Conservation (phyloP, 2,797 vertebrate genomes). For the Emys orbicularis region DNA sequence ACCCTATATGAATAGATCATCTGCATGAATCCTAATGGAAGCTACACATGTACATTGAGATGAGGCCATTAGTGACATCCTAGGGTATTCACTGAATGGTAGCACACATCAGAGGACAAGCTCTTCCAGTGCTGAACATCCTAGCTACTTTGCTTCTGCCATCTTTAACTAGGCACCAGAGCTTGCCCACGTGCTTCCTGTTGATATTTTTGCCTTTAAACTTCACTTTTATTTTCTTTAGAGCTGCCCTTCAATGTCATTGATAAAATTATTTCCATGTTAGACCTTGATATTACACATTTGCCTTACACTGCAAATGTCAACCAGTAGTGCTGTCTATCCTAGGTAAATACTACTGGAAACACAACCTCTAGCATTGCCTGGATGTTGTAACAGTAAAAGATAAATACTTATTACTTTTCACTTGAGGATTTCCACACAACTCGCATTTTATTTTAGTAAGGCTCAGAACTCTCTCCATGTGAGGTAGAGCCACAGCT, state of each 20-base stretch:
- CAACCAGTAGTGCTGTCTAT: background rate
- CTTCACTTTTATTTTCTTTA: background rate
- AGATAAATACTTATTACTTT: background rate
- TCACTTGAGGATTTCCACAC: background rate
- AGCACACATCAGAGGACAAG: background rate
- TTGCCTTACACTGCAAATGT: background rate
- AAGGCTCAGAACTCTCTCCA: background rate
- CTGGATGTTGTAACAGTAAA: accelerated
- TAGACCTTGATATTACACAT: background rate
- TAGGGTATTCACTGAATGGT: background rate
- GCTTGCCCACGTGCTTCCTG: background rate
- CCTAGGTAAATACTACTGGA: background rate
- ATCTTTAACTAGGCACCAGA: background rate
- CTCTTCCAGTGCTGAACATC: background rate
- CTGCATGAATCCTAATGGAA: background rate
- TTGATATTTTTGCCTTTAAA: background rate
- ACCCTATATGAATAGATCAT: background rate
- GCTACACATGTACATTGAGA: accelerated
- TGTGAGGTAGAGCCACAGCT: background rate
- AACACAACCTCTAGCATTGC: background rate
- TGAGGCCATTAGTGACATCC: background rate
- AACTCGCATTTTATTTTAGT: background rate
- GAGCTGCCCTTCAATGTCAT: background rate
- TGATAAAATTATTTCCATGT: background rate
- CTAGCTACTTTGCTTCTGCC: background rate